Conservation (phyloP, 2,113 vertebrate species). For the Trichechus manatus region DNA sequence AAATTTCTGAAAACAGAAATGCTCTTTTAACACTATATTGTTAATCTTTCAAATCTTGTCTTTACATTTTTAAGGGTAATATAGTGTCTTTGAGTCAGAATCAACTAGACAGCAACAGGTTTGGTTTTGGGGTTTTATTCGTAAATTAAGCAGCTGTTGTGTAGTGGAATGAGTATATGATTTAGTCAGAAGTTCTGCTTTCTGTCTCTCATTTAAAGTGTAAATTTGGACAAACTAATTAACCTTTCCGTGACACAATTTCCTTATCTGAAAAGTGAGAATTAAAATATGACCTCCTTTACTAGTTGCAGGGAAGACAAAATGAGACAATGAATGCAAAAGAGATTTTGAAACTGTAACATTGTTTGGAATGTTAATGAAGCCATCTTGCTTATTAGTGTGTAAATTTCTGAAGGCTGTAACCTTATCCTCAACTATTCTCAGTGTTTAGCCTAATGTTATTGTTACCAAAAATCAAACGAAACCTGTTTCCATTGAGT, state of each 20-base stretch:
- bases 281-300: constrained; percentile 32
- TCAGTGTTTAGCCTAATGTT: background rate
- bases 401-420: background rate
- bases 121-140: too few relatives aligned
- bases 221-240: constrained; percentile 52
- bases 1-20: background rate
- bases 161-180: background rate
- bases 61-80: background rate
- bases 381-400: background rate
- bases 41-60: background rate
- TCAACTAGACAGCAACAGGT: too few relatives aligned
- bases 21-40: background rate
- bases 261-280: constrained; percentile 25
- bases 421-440: background rate
- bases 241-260: constrained; percentile 13
- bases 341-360: background rate
- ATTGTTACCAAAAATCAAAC: too few relatives aligned
- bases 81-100: background rate
- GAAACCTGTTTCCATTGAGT: too few relatives aligned
- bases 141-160: background rate
- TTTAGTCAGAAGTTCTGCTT: background rate
- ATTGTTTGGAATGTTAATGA: constrained; percentile 14
- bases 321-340: background rate
- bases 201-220: background rate
- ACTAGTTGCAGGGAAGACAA: background rate